Conservation (phyloP, 2,113 vertebrate genomes). For the Tyrannus savana region DNA sequence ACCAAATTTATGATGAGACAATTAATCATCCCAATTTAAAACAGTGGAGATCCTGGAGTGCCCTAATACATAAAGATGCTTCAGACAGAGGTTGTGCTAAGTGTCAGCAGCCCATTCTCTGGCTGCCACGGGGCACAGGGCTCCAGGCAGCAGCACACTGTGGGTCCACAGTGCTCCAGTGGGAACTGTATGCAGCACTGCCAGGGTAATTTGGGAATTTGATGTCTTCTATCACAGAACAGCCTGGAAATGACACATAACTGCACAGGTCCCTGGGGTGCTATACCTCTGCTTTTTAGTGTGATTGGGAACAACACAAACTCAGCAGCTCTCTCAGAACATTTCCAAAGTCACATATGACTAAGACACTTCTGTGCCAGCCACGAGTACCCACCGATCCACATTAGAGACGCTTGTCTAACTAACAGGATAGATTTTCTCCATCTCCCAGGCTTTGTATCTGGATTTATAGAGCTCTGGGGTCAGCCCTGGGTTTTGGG, state of each 20-base stretch:
- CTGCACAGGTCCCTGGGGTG: background rate
- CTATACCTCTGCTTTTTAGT: background rate
- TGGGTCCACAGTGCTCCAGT: background rate
- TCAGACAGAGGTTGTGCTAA: background rate
- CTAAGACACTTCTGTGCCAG: background rate
- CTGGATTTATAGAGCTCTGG: background rate
- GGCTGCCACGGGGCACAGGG: background rate
- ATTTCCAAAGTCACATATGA: background rate
- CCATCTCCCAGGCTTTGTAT: background rate
- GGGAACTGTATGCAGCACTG: background rate
- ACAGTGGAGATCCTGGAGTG: background rate
- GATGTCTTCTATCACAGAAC: background rate
- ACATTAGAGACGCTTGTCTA: background rate
- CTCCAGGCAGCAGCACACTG: background rate
- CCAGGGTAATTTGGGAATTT: background rate
- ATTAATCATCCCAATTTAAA: slow-evolving; percentile 4
- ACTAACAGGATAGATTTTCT: background rate
- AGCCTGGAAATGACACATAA: background rate
- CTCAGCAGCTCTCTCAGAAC: background rate
- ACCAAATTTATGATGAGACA: background rate
- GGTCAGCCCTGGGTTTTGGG: background rate
- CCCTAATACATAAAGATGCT: background rate
- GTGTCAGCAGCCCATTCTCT: background rate
- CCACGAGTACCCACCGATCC: background rate
- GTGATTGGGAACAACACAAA: background rate